Base-by-base conservation (phyloP, 2,888 invertebrate species). In the Rhimphoctona megacephalus region DNA sequence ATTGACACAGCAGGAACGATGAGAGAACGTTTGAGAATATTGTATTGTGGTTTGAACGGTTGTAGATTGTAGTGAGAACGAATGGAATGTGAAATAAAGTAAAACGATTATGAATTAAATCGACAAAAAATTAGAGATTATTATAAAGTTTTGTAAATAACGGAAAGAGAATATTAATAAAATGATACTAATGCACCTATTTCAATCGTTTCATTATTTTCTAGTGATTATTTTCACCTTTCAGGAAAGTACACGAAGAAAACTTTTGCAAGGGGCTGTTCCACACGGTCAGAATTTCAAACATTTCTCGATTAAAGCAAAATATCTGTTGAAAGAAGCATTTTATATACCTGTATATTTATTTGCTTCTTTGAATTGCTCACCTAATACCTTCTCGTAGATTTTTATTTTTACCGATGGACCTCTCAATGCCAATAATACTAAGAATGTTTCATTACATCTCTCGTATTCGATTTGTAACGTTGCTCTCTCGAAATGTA, bases 71-170 rank as follows among this genome's bases (percentile, higher is more conserved):
- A 93, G 93, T 72, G 83, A 83, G 90, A 92, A 92, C 90, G 92
- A 91, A 88, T 90, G 91, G 90, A 91, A 89, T 88, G 78, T 80
- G 89, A 88, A 89, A 72, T 77, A 78, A 76, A 52, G 86, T 83
- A 70, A 81, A 86, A 72, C 69, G 61, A 61, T 36, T 76, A 76
- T 30, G 30, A 76, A 85, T 85, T 85, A 87, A 78, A 83, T 83
- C 86, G 89, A 89, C 83, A 88, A 90, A 89, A 89, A 90, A 92
- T 92, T 93, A 93, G 93, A 93, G 91, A 93, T 93, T 94, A 94
- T 93, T 93, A 93, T 93, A 92, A 92, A 93, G 91, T 93, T 94
- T 94, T 94, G 94, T 94, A 94, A 94, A 94, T 94, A 94, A 93
- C 91, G 88, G 89, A 93, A 91, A 94, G 93, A 94, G 92, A 81